Evolutionary conservation across 2,888 invertebrate species (phyloP), one percentile per base, ranked within the genome.

Genomic region (Nowickia ferox): DNA sequence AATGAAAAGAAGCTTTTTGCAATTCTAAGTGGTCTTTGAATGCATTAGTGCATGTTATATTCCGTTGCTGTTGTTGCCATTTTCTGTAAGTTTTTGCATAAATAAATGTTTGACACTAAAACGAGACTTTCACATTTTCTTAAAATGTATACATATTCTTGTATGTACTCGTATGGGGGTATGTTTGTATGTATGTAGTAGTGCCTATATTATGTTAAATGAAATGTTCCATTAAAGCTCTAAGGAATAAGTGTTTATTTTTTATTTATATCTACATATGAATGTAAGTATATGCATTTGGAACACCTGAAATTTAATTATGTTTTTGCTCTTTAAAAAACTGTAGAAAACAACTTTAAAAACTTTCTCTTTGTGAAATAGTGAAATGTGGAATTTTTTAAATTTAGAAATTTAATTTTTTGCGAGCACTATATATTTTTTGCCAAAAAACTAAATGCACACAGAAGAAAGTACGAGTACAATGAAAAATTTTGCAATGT

Each of bases 11-110:
- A 80, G 66, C 17, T 57, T 74, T 69, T 82, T 44, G 72, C 72
- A 65, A 71, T 82, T 48, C 63, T 76, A 65, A 82, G 76, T 82
- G 71, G 69, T 76, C 46, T 71, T 71, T 82, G 63, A 76, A 82
- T 82, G 69, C 76, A 71, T 82, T 82, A 76, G 65, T 76, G 71
- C 22, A 76, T 82, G 71, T 82, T 76, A 13, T 40, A 63, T 63
- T 48, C 55, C 61, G 61, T 44, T 75, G 75, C 46, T 63, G 55
- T 63, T 68, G 61, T 44, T 82, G 75, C 46, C 63, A 63, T 71
- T 71, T 78, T 69, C 63, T 51, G 44, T 15, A 51, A 30, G 40
- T 59, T 57, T 79, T 63, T 71, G 30, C 59, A 81, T 68, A 81
- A 74, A 48, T 44, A 42, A 66, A 59, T 74, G 46, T 66, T 59